Evolutionary conservation across 30 jellyfish, hydroid and myxozoan species (phyloP), one percentile per base, ranked within the genome.

Genomic region (Nemopilema nomurai): DNA sequence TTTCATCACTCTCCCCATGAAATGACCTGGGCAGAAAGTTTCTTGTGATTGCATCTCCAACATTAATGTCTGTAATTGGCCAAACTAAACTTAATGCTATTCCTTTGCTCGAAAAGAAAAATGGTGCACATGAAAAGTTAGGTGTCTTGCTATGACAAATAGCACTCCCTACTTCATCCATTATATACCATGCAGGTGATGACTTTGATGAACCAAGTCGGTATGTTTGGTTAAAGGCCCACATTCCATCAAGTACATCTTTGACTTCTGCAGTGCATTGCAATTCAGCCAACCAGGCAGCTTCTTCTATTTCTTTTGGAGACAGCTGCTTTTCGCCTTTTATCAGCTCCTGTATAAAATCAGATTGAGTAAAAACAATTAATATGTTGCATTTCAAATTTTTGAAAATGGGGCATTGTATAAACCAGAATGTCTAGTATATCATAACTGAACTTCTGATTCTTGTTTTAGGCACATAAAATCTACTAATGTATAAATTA

Each of bases 131-230:
- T 26, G 89, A 88, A 52, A 92, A 86, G 75, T 86, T 87, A 30
- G 98, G 96, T 51, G 88, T 76, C 17, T 27, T 26, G 80, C 87
- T 83, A 51, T 92, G 98, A 9, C 71, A 68, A 19, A 92, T 68
- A 1, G 96, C 92, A 26, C 92, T 31, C 4, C 98, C 98, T 8
- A 81, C 88, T 74, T 87, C 98, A 82, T 92, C 95, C 96, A 92
- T 86, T 4, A 92, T 74, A 65, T 92, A 92, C 98, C 98, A 92
- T 1, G 67, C 79, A 18, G 97, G 96, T 28, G 83, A 0, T 18
- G 82, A 77, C 21, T 57, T 70, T n/a, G 50, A 28, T 32, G 96
- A 84, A 27, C 80, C 62, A 1, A 87, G 51, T 27, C 84, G 16
- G 72, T 92, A 86, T 7, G 96, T 92, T 53, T 92, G 98, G 75